phyloP scores from a whole-genome alignment of 2,113 vertebrate species.

The Centropus unirufus region DNA sequence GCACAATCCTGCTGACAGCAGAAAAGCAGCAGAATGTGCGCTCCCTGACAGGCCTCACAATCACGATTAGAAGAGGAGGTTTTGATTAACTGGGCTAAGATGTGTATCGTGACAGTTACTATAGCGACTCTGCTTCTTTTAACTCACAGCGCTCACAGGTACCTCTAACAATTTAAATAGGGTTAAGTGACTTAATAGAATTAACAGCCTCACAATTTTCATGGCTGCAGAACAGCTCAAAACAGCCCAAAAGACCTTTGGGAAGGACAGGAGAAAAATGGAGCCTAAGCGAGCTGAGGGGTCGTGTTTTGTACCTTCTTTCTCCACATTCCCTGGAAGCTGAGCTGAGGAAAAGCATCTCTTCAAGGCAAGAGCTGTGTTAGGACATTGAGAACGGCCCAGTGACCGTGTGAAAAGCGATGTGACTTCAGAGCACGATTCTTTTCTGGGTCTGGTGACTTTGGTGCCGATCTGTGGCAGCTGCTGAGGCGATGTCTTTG shows the following conservation, averaged over 20 bases:
- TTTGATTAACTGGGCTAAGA: not conserved
- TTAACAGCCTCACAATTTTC: not conserved
- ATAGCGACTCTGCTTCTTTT: not conserved
- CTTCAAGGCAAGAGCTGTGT: rapidly evolving
- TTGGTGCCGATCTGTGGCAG: not conserved
- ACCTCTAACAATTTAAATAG: not conserved
- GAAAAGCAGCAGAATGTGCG: not conserved
- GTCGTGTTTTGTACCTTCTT: rapidly evolving
- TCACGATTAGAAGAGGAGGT: not conserved
- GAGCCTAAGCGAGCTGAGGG: rapidly evolving
- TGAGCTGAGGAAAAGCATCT: rapidly evolving
- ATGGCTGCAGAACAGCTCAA: not conserved
- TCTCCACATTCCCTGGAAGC: rapidly evolving
- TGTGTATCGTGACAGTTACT: not conserved
- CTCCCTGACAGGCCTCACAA: not conserved
- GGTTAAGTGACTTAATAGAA: rapidly evolving
- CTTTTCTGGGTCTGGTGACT: not conserved
- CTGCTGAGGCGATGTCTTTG: too few species aligned
- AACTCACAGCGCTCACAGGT: not conserved
- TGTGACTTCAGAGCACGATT: rapidly evolving
- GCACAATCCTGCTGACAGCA: rapidly evolving
- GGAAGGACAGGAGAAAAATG: rapidly evolving
- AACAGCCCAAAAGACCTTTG: not conserved
- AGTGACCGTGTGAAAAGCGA: rapidly evolving
- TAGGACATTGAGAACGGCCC: not conserved